Evolutionary conservation across 37 sponge, comb jelly and placozoan genomes (phyloP), one percentile per base, ranked within the genome.

Genomic region (Mnemiopsis leidyi): DNA sequence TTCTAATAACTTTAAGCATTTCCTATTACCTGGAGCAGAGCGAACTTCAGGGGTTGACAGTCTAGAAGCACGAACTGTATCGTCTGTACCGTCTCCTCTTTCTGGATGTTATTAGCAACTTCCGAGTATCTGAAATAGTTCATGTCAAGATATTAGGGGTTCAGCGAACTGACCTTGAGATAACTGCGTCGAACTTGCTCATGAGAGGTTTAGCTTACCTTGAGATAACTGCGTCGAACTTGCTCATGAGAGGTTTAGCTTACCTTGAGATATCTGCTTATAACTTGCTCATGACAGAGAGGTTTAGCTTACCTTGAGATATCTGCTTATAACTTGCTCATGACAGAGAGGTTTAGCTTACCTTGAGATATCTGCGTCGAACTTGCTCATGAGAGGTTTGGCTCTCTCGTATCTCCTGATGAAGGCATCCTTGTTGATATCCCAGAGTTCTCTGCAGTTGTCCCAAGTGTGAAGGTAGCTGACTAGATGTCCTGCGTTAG

Each of bases 51-150:
- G 1, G 97, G 96, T 69, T 97, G 96, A 93, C 97, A 97, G 93
- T 99, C 99, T 21, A 99, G 94, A 92, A 99, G 94, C 18, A 99
- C 95, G 68, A 97, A 99, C 92, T 97, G 96, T 82, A 96, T 94
- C 69, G 94, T 96, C 69, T 93, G 93, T 31, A 97, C 94, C 28
- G 99, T 97, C 92, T 99, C 99, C 77, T 96, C 95, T 77, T 96
- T 94, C 93, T 96, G 97, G 48, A 95, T 97, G 38, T 95, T 97
- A 83, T 95, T 95, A 82, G 96, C 96, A 38, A 98, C 92, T 40
- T 96, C 97, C 76, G 93, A 93, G 94, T 96, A 98, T 69, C 95
- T 94, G 73, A 2, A 16, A 34, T n/a, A n/a, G n/a, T n/a, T n/a
- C n/a, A n/a, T n/a, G n/a, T n/a, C n/a, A n/a, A n/a, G n/a, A n/a